These are phyloP conservation scores for Mayetiola destructor DNA, from an alignment of 2,888 invertebrate genomes.

Conservation along the genomic window DNA sequence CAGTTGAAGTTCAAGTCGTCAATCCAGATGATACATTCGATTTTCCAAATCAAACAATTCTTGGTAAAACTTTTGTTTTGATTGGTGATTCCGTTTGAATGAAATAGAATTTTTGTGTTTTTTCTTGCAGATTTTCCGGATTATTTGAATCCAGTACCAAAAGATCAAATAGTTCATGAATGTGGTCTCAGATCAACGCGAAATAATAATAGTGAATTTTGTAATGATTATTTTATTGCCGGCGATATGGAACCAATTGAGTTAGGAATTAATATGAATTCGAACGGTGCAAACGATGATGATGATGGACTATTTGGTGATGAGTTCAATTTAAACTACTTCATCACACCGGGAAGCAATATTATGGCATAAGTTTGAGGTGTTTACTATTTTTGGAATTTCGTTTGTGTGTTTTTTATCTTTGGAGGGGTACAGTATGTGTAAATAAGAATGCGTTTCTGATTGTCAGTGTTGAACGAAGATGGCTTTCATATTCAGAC, in stretches of 20 bases:
- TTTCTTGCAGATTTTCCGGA: conserved; percentile 28
- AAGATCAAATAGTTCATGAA: conserved; percentile 63
- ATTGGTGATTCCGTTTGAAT: background rate
- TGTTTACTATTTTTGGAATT: too few species aligned
- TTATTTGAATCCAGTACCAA: conserved; percentile 54
- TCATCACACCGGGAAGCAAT: conserved; percentile 32
- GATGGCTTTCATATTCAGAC: too few species aligned
- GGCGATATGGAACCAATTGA: conserved; percentile 36
- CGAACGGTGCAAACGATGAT: conserved; percentile 30
- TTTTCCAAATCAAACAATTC: conserved; percentile 8
- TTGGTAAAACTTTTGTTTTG: background rate
- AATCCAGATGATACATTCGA: conserved; percentile 30
- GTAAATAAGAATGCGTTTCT: too few species aligned
- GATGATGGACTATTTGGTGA: conserved; percentile 34
- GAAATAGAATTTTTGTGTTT: background rate
- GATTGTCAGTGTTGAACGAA: too few species aligned
- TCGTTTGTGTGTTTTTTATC: too few species aligned
- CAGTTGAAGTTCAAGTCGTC: conserved; percentile 45
- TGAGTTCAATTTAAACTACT: conserved; percentile 36
- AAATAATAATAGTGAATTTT: conserved; percentile 15
- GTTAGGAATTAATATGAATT: conserved; percentile 32
- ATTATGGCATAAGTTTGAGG: conserved; percentile 32
- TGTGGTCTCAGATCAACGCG: conserved; percentile 46
- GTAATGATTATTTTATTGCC: conserved; percentile 27
- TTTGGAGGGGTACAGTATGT: too few species aligned